These are phyloP conservation scores for Accipiter virgatus DNA, from an alignment of 2,113 vertebrate genomes.

Conservation along the genomic window DNA sequence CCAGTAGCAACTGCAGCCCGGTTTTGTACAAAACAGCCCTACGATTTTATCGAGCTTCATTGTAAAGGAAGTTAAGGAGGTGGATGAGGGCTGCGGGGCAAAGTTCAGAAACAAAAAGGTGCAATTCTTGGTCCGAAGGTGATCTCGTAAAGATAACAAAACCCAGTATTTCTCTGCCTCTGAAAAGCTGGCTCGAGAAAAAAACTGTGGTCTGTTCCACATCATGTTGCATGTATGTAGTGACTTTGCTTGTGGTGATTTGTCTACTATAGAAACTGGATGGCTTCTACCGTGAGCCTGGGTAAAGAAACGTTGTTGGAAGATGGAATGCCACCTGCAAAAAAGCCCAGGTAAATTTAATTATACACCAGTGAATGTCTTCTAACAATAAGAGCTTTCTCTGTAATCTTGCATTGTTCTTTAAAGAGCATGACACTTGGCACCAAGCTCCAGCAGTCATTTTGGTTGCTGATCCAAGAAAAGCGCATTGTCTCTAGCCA, in stretches of 20 bases:
- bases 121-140: neutral
- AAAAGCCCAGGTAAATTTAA: constrained; percentile 87
- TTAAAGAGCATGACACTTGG: neutral
- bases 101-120: neutral
- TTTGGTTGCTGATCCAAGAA: neutral
- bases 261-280: constrained; percentile 81
- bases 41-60: neutral
- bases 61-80: neutral
- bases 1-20: accelerated
- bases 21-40: neutral
- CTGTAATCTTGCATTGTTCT: neutral
- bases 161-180: neutral
- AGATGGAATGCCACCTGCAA: constrained; percentile 85
- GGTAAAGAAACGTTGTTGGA: constrained; percentile 78
- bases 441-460: accelerated
- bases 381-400: neutral
- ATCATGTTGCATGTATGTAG: neutral
- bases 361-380: neutral
- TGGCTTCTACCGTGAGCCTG: constrained; percentile 87
- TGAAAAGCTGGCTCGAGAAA: neutral
- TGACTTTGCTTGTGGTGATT: neutral
- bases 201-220: neutral
- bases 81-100: neutral
- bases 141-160: neutral
- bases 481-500: neutral